Evolutionary conservation across 2,888 invertebrate genomes (phyloP).

Genomic region (Barypeithes pellucidus): DNA sequence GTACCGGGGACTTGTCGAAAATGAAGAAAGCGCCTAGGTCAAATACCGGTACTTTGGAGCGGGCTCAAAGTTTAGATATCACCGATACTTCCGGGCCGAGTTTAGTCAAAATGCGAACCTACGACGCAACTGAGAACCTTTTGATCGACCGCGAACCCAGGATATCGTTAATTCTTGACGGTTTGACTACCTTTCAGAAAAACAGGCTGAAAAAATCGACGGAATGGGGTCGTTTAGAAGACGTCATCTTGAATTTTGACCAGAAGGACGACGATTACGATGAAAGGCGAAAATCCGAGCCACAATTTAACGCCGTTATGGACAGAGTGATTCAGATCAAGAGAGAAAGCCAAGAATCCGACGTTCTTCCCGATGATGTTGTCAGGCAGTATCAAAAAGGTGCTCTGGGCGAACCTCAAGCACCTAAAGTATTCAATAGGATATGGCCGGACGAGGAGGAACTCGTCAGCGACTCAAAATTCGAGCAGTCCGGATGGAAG

Average conservation of each 20-base stretch:
- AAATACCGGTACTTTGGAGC: slow-evolving; percentile 77
- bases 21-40: slow-evolving; percentile 71
- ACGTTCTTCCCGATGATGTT: slow-evolving; percentile 45
- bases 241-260: slow-evolving; percentile 78
- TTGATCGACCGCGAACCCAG: slow-evolving; percentile 74
- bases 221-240: slow-evolving; percentile 84
- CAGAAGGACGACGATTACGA: slow-evolving; percentile 63
- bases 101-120: slow-evolving; percentile 52
- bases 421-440: slow-evolving; percentile 60
- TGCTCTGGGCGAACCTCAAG: slow-evolving; percentile 39
- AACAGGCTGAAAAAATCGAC: slow-evolving; percentile 82
- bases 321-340: slow-evolving; percentile 68
- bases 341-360: slow-evolving; percentile 59
- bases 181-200: slow-evolving; percentile 79
- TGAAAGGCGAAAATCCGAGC: slow-evolving; percentile 48
- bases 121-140: slow-evolving; percentile 62
- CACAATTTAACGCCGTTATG: slow-evolving; percentile 66
- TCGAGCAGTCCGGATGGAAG: slow-evolving; percentile 37
- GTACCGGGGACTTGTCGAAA: slow-evolving; percentile 84
- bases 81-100: slow-evolving; percentile 70
- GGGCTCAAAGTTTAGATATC: slow-evolving; percentile 87
- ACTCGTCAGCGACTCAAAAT: background rate
- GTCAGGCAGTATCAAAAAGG: slow-evolving; percentile 39
- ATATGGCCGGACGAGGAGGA: slow-evolving; percentile 63
- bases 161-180: slow-evolving; percentile 77